Conservation (phyloP, 2,888 invertebrate genomes). For the Drosophila quasianomalipes region DNA sequence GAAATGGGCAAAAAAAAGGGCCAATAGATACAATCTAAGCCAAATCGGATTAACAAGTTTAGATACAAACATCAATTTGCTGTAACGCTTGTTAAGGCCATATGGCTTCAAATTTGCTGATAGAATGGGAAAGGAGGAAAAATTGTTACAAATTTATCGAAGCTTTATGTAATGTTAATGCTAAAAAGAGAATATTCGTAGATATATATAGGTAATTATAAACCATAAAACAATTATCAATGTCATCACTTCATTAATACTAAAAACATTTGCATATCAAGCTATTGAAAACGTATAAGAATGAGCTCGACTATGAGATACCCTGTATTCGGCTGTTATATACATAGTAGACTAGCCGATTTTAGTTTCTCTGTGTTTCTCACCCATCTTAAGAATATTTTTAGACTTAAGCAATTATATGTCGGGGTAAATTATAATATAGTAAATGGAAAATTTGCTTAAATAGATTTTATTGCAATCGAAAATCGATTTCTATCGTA, state of each 20-base stretch:
- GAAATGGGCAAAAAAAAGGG: slow-evolving; percentile 18
- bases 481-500: background rate
- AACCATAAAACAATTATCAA: background rate
- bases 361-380: background rate
- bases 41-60: slow-evolving; percentile 12
- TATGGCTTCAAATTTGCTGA: background rate
- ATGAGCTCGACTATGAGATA: background rate
- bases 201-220: background rate
- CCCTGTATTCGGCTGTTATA: background rate
- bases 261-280: background rate
- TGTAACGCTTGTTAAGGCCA: background rate
- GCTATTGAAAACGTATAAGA: background rate
- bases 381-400: background rate
- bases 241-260: background rate
- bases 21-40: background rate
- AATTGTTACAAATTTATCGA: background rate
- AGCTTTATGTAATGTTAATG: background rate
- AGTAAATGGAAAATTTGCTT: background rate
- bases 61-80: background rate
- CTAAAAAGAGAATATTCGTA: background rate
- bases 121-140: background rate
- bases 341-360: background rate
- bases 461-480: background rate
- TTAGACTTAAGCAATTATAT: background rate
- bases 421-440: background rate